A percentile compares a stretch with the other conserved stretches of the same genome.
Evolutionary conservation across 1,140 invertebrate genomes (phyloP).

Genomic region (Bombus terrestris): DNA sequence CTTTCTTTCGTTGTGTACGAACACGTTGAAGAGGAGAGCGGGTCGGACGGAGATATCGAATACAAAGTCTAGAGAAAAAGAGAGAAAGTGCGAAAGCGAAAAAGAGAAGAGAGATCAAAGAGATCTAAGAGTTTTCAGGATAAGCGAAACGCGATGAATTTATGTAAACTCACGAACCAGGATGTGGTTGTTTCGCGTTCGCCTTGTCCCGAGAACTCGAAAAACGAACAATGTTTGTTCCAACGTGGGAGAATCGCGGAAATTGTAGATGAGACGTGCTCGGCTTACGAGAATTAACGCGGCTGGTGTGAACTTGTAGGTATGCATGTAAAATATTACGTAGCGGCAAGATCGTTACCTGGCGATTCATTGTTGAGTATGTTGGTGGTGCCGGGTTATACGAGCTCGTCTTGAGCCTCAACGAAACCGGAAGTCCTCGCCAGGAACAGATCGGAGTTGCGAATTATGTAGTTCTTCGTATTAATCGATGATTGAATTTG

Average conservation of each 20-base stretch:
- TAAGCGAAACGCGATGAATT: slow-evolving; percentile 14
- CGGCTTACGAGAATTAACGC: slow-evolving; percentile 31
- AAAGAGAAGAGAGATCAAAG: background rate
- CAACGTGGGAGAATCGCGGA: slow-evolving; percentile 52
- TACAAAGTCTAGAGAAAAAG: background rate
- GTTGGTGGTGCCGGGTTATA: background rate
- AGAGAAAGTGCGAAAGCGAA: background rate
- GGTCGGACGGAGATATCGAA: background rate
- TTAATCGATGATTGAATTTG: background rate
- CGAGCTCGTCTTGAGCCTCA: no score
- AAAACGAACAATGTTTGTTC: slow-evolving; percentile 25
- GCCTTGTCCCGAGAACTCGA: background rate
- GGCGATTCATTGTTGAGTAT: background rate
- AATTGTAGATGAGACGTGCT: slow-evolving; percentile 31
- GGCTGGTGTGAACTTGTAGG: background rate
- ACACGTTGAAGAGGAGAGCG: background rate
- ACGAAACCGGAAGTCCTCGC: slow-evolving; percentile 6
- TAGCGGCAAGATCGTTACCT: background rate
- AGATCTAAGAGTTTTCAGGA: slow-evolving; percentile 1
- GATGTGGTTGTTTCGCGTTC: slow-evolving; percentile 25
- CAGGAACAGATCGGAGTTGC: background rate
- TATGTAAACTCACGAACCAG: slow-evolving; percentile 35
- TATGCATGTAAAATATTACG: slow-evolving; percentile 1
- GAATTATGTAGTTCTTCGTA: background rate
- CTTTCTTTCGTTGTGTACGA: background rate